Evolutionary conservation across 1,140 invertebrate genomes (phyloP).

Genomic region (Drosophila mauritiana): DNA sequence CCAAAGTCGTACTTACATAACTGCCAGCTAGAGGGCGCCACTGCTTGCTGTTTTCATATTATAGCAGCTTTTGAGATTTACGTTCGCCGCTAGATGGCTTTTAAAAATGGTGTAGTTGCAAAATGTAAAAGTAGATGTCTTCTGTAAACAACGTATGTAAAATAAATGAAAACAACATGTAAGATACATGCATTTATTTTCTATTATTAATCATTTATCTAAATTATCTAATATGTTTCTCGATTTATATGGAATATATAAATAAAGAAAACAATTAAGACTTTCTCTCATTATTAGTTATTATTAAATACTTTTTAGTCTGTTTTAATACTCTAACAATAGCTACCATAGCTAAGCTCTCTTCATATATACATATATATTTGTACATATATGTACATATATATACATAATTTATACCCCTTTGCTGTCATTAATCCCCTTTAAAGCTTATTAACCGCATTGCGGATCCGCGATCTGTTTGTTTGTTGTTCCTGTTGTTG

Average conservation of each 20-base stretch:
- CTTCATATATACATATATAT: no score
- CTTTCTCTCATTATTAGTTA: no score
- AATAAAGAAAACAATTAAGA: no score
- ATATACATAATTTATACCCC: background rate
- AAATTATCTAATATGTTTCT: no score
- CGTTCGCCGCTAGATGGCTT: background rate
- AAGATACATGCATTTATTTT: no score
- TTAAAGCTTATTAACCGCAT: conserved; percentile 9
- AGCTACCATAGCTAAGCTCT: no score
- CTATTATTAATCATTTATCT: no score
- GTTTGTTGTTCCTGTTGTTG: conserved; percentile 7
- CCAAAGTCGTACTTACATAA: background rate
- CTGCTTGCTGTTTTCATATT: conserved; percentile 7
- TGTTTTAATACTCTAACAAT: no score
- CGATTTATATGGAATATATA: no score
- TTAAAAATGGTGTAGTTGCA: background rate
- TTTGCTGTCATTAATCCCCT: conserved; percentile 2
- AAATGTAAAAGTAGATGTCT: background rate
- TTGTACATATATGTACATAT: no score
- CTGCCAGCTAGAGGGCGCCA: background rate
- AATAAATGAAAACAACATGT: no score
- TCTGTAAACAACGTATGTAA: background rate
- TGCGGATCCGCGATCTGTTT: conserved; percentile 28
- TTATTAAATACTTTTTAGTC: no score
- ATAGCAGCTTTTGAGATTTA: conserved; percentile 39